Percentiles rank a stretch among this genome's conserved stretches.
These are phyloP conservation scores for Seriola quinqueradiata DNA, from an alignment of 2,113 vertebrate species.

Conservation along the genomic window DNA sequence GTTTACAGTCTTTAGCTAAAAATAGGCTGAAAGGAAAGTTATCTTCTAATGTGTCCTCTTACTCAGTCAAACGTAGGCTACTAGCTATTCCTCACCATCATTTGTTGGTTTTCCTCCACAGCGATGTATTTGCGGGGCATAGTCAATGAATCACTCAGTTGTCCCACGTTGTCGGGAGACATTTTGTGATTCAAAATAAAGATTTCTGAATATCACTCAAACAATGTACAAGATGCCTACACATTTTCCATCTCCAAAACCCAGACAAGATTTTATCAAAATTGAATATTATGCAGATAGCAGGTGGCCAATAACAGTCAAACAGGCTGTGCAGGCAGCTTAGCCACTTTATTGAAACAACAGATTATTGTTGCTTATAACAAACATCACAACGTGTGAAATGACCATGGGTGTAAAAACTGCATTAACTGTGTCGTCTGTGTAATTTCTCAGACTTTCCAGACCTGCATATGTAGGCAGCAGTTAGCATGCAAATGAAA, in stretches of 20 bases:
- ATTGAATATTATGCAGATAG: conserved; percentile 35
- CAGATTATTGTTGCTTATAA: conserved; percentile 40
- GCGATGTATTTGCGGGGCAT: conserved; percentile 28
- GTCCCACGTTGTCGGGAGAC: conserved; percentile 58
- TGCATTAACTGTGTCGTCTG: conserved; percentile 20
- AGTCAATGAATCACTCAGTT: conserved; percentile 66
- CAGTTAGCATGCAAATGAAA: conserved; percentile 50
- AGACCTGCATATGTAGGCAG: conserved; percentile 60
- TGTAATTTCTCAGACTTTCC: conserved; percentile 58
- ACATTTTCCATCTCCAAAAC: conserved; percentile 60
- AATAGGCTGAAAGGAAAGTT: conserved; percentile 31
- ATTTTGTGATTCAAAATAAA: conserved; percentile 54
- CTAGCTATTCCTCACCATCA: conserved; percentile 23
- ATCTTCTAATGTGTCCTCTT: conserved; percentile 34
- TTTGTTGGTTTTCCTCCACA: conserved; percentile 38
- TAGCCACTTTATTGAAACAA: conserved; percentile 17
- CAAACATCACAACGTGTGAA: conserved; percentile 48
- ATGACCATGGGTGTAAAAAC: conserved; percentile 46
- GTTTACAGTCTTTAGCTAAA: conserved; percentile 17
- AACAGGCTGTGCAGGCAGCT: conserved; percentile 34
- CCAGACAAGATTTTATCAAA: conserved; percentile 35
- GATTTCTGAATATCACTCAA: conserved; percentile 52
- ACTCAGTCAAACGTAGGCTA: conserved; percentile 52
- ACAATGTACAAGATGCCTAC: conserved; percentile 54
- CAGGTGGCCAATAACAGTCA: conserved; percentile 26